Evolutionary conservation across 2,888 invertebrate genomes (phyloP), one percentile per base, ranked within the genome.

Genomic region (Alcis repandata): DNA sequence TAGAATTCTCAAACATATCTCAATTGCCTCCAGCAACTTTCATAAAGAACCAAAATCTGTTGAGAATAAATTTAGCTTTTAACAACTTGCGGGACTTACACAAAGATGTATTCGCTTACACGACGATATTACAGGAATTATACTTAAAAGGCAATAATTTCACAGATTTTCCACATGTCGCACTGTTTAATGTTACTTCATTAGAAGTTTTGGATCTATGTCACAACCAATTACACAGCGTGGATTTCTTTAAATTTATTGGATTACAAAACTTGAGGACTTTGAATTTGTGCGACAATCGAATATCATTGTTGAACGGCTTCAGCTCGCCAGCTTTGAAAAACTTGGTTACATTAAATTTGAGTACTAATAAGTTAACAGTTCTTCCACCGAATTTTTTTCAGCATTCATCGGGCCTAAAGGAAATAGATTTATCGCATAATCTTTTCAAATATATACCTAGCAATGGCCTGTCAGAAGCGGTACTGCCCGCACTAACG

Each of bases 371-470:
- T 84, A 93, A 95, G 73, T 85, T 98, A 71, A 95, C 96, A 33
- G 95, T 96, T 64, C 91, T 98, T 70, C 97, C 97, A 33, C 95
- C 96, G 20, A 97, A 97, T 86, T 97, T 98, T 88, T 95, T 98
- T 72, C 95, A 96, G 72, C 95, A 96, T 81, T 96, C 97, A 9
- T 92, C 95, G 66, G 94, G 95, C 48, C 85, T 97, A 51, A 95
- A 96, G 68, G 95, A 96, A 72, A 95, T 98, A 61, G 97, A 98
- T 82, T 86, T 98, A 68, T 96, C 98, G 0, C 94, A 94, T 67
- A 98, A 98, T 90, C 94, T 96, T 58, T 97, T 98, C 75, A 95
- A 95, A 71, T 96, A 97, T 84, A 96, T 98, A 74, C 97, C 98
- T 0, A 95, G 95, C 58, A 95, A 95, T 11, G 96, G 97, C 0